A percentile compares a stretch with the other conserved stretches of the same genome.
phyloP scores from a whole-genome alignment of 2,113 vertebrate genomes.

The Seriola quinqueradiata region DNA sequence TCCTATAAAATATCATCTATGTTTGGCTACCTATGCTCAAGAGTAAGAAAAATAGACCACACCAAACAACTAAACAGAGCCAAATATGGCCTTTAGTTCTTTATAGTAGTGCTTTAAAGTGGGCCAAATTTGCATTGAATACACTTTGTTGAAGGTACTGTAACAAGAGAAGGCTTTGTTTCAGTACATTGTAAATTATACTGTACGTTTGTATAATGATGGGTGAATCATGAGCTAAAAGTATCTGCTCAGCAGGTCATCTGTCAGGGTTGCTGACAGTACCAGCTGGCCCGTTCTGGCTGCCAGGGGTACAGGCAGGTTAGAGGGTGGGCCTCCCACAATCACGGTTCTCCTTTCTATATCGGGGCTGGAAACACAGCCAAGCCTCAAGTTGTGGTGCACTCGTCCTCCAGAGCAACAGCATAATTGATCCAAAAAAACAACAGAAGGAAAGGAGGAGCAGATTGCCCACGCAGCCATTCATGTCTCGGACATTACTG shows the following conservation, averaged over 20 bases:
- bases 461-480: slow-evolving; percentile 67
- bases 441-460: slow-evolving; percentile 78
- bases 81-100: neutral
- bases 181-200: slow-evolving; percentile 30
- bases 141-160: neutral
- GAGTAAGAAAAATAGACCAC: neutral
- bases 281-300: slow-evolving; percentile 76
- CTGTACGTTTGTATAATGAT: slow-evolving; percentile 61
- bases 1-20: neutral
- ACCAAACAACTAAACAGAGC: neutral
- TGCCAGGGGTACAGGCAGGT: slow-evolving; percentile 78
- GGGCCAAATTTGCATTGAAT: neutral
- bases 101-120: neutral
- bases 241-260: slow-evolving; percentile 77
- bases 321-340: slow-evolving; percentile 73
- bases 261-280: slow-evolving; percentile 74
- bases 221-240: slow-evolving; percentile 81
- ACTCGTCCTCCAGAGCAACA: slow-evolving; percentile 59
- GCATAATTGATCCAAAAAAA: slow-evolving; percentile 58
- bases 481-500: slow-evolving; percentile 64
- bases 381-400: slow-evolving; percentile 59
- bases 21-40: neutral
- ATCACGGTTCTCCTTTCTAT: slow-evolving; percentile 62
- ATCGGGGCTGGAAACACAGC: slow-evolving; percentile 65
- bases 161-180: neutral